These are phyloP conservation scores for Nasonia longicornis DNA, from an alignment of 1,140 invertebrate species.

Conservation along the genomic window DNA sequence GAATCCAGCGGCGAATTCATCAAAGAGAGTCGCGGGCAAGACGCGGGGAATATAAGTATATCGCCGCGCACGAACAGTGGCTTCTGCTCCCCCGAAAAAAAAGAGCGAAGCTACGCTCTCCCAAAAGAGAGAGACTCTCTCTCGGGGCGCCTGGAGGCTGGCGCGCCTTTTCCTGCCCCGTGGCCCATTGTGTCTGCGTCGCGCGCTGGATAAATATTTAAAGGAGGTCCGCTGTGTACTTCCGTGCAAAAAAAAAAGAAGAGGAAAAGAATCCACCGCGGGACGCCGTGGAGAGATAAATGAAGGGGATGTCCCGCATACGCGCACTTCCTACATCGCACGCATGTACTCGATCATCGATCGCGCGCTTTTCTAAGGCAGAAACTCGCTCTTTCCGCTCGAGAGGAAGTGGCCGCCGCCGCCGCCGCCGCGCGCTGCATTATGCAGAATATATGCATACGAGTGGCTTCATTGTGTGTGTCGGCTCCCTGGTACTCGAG, in stretches of 20 bases:
- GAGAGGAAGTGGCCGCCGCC: not conserved
- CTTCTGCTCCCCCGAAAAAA: not conserved
- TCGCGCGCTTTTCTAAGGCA: not conserved
- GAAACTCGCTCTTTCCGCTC: not conserved
- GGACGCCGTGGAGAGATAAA: not conserved
- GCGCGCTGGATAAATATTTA: conserved; percentile 39
- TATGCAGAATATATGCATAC: conserved; percentile 29
- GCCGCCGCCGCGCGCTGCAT: not conserved
- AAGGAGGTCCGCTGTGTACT: not conserved
- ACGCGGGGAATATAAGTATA: not conserved
- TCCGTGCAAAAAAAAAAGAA: not conserved
- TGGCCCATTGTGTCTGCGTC: conserved; percentile 20
- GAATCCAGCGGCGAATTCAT: conserved; percentile 16
- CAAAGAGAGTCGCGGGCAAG: conserved; percentile 21
- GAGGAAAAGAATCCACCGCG: conserved; percentile 1
- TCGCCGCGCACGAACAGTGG: not conserved
- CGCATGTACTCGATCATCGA: conserved; percentile 30
- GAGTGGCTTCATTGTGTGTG: not conserved
- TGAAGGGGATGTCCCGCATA: conserved; percentile 11
- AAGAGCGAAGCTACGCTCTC: not conserved
- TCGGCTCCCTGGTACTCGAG: not conserved
- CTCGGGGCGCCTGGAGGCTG: not conserved
- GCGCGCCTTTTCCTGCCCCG: conserved; percentile 25
- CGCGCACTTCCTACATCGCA: conserved; percentile 11
- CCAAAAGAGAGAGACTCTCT: not conserved